phyloP scores from a whole-genome alignment of 2,888 invertebrate species.

The Malthinus seriepunctatus region DNA sequence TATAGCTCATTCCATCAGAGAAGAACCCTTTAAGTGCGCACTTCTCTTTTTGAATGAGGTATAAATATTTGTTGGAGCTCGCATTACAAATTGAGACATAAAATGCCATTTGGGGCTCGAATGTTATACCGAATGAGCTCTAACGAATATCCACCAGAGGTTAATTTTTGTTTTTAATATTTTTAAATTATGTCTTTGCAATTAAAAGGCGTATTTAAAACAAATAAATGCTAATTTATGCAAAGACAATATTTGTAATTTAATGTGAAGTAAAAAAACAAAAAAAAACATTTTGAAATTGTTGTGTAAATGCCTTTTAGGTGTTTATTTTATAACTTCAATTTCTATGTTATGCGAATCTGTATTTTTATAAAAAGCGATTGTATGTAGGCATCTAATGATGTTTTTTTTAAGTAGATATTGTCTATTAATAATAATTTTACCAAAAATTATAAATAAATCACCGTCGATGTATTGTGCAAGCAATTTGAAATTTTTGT shows the following conservation, averaged over 20 bases:
- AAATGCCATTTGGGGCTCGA: neutral
- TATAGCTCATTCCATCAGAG: no score
- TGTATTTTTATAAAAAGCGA: constrained; percentile 38
- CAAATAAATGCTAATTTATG: no score
- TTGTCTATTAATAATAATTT: constrained; percentile 32
- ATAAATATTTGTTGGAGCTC: constrained; percentile 1
- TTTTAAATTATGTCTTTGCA: no score
- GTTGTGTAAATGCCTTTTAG: constrained; percentile 8
- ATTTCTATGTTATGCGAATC: constrained; percentile 34
- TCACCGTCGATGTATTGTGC: constrained; percentile 36
- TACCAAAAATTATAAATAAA: constrained; percentile 25
- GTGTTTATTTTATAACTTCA: constrained; percentile 19
- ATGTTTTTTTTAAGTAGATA: constrained; percentile 20
- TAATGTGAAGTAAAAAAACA: neutral
- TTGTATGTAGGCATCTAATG: constrained; percentile 6
- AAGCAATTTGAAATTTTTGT: constrained; percentile 32
- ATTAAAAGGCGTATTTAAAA: no score
- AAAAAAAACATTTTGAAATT: constrained; percentile 8
- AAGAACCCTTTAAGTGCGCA: no score
- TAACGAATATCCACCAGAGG: no score
- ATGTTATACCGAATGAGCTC: neutral
- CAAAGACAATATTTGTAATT: constrained; percentile 8
- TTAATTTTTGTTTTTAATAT: no score
- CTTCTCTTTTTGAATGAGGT: neutral
- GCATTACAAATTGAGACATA: no score